phyloP scores from a whole-genome alignment of 2,797 vertebrate genomes.

The Gymnodraco acuticeps region DNA sequence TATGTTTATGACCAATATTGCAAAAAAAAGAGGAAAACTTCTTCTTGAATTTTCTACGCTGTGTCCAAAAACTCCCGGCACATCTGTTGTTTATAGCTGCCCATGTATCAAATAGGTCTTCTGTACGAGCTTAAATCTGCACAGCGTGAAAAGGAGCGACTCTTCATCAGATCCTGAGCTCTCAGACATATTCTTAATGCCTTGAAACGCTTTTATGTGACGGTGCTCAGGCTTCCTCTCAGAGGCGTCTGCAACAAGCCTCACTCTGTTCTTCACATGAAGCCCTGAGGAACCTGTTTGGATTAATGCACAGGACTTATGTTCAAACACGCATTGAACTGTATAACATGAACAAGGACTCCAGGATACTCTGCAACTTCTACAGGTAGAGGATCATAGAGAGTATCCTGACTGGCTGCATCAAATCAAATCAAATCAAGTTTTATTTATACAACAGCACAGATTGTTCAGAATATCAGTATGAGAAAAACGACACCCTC shows the following conservation, averaged over 20 bases:
- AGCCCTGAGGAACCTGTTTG: constrained; percentile 32
- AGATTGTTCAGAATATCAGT: too few relatives aligned
- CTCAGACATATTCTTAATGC: constrained; percentile 58
- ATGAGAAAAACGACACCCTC: too few relatives aligned
- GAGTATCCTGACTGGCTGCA: too few relatives aligned
- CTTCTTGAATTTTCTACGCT: background rate
- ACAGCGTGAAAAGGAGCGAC: constrained; percentile 23
- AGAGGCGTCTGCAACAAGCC: constrained; percentile 42
- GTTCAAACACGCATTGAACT: constrained; percentile 25
- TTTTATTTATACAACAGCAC: too few relatives aligned
- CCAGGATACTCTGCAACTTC: too few relatives aligned
- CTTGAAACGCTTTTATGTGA: constrained; percentile 50
- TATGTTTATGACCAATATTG: constrained; percentile 3
- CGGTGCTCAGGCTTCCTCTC: constrained; percentile 46
- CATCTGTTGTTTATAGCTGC: constrained; percentile 43
- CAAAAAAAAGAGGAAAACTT: constrained; percentile 10
- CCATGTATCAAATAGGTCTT: constrained; percentile 60
- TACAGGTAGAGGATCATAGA: too few relatives aligned
- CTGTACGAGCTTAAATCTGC: constrained; percentile 32
- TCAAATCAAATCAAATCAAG: too few relatives aligned
- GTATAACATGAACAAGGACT: too few relatives aligned
- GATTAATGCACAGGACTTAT: constrained; percentile 31
- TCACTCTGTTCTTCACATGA: constrained; percentile 39
- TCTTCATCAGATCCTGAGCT: constrained; percentile 31
- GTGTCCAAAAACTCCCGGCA: constrained; percentile 31